Conservation (phyloP, 2,797 vertebrate genomes). For the Melanotaenia trifasciata region DNA sequence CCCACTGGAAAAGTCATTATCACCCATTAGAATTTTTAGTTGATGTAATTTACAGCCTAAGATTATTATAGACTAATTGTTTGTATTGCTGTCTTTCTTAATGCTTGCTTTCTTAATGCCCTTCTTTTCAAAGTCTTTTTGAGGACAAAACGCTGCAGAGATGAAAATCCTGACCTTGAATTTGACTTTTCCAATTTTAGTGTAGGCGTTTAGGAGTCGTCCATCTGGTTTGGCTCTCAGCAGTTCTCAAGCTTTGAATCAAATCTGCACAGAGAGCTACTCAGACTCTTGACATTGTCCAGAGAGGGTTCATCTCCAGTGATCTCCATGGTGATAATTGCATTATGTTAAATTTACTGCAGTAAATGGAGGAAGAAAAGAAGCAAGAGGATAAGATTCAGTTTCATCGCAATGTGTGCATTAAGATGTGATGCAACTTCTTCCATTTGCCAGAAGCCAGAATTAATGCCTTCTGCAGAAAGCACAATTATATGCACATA, state of each 20-base stretch:
- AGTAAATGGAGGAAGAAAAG: slow-evolving; percentile 20
- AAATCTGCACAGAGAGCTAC: slow-evolving; percentile 57
- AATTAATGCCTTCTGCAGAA: neutral
- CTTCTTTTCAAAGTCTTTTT: slow-evolving; percentile 2
- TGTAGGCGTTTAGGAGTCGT: slow-evolving; percentile 28
- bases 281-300: slow-evolving; percentile 77
- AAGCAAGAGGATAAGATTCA: slow-evolving; percentile 32
- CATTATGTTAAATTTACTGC: slow-evolving; percentile 75
- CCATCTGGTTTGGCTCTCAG: slow-evolving; percentile 63
- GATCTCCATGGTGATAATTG: slow-evolving; percentile 82
- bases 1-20: neutral
- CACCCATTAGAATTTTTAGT: neutral
- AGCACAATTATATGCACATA: neutral
- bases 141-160: slow-evolving; percentile 37
- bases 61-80: too few species aligned
- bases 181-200: slow-evolving; percentile 30
- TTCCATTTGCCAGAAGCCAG: slow-evolving; percentile 8
- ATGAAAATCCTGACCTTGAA: slow-evolving; percentile 31
- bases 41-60: neutral
- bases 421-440: slow-evolving; percentile 14
- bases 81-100: neutral
- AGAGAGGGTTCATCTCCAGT: slow-evolving; percentile 68
- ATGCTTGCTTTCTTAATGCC: too few species aligned
- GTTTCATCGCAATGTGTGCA: slow-evolving; percentile 36
- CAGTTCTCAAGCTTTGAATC: slow-evolving; percentile 62